Evolutionary conservation across 2,113 vertebrate species (phyloP), one percentile per base, ranked within the genome.

Genomic region (Octodon degus): DNA sequence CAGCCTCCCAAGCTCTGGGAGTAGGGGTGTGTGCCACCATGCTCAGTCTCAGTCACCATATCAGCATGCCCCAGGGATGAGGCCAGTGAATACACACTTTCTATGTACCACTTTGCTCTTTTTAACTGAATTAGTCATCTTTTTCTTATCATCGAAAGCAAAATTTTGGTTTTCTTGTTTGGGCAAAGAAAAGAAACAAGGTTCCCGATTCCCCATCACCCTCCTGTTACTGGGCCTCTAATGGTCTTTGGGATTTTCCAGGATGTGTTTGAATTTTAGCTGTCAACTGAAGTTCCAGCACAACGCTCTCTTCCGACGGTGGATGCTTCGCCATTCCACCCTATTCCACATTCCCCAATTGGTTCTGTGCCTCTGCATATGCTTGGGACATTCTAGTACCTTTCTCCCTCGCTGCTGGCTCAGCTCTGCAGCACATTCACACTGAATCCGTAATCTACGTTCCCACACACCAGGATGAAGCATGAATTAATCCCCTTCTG

Each of bases 51-150:
- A 58, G 5, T 58, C 17, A 16, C 55, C 17, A 16, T 5, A 16
- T 58, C 55, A 58, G 55, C 4, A 19, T 58, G 55, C 16, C 55
- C 16, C 50, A 50, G 55, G 55, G 55, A 16, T 19, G 16, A 16
- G 17, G 17, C 16, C 55, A 58, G 17, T 19, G 17, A 19, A 19
- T 19, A 58, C 16, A 58, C 14, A 58, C 16, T 50, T 96, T 89
- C n/a, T 92, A 9, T 62, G 4, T 9, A 91, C 27, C 16, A 77
- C 30, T 90, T 90, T 91, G 1, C 30, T 86, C 25, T 79, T 96
- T 76, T 77, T 62, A 87, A n/a, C 3, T 0, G 20, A 67, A 58
- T 8, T 2, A 47, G 62, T 93, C 37, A 40, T 20, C 0, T 70
- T 2, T 87, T 79, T 86, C 27, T 67, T 43, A 25, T 30, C 30